Conservation (phyloP, 2,888 invertebrate genomes). For the Sussaba pulchella region DNA sequence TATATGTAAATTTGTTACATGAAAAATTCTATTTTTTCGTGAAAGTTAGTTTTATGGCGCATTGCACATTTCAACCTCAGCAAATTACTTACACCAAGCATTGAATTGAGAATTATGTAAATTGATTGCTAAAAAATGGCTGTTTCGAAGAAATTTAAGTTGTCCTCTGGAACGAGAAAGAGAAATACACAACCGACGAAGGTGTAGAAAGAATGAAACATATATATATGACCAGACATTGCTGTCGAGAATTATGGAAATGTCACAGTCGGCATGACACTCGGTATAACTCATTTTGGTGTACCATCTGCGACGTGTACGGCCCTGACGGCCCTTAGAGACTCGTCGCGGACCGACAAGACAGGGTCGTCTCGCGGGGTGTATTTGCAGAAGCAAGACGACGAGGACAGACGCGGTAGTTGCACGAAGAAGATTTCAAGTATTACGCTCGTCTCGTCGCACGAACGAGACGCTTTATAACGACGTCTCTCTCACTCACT, state of each 20-base stretch:
- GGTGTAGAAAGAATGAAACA: no score
- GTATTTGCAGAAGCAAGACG: conserved; percentile 58
- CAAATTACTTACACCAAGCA: no score
- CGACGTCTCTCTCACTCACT: conserved; percentile 20
- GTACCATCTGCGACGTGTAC: conserved; percentile 3
- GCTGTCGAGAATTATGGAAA: conserved; percentile 14
- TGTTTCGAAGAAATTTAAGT: no score
- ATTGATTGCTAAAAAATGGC: background rate
- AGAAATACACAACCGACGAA: no score
- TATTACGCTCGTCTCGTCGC: conserved; percentile 54
- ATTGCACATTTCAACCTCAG: no score
- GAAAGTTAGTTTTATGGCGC: no score
- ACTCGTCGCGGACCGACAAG: conserved; percentile 24
- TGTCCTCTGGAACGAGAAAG: no score
- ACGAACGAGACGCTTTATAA: conserved; percentile 43
- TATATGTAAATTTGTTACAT: background rate
- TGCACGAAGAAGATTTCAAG: conserved; percentile 63
- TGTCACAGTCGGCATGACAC: conserved; percentile 1
- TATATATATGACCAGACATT: conserved; percentile 1
- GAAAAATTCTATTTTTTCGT: no score
- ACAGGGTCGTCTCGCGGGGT: conserved; percentile 16
- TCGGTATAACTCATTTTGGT: conserved; percentile 34
- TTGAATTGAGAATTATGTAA: no score
- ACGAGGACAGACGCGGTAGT: conserved; percentile 38
- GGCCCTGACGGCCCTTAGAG: conserved; percentile 40